Evolutionary conservation across 2,888 invertebrate species (phyloP), one percentile per base, ranked within the genome.

Genomic region (Tetrapedia diversipes): DNA sequence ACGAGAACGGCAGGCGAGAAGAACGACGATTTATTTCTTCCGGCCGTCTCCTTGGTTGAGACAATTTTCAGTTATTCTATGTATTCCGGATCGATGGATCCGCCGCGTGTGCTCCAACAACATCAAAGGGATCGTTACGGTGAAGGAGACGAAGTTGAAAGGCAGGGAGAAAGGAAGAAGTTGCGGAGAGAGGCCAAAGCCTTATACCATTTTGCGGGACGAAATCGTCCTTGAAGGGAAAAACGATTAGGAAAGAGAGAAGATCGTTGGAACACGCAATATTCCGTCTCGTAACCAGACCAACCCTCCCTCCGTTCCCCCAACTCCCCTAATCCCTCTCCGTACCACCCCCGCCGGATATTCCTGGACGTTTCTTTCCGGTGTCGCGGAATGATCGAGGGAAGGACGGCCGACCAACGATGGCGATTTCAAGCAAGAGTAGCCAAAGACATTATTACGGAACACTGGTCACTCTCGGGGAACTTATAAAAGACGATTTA

Each of bases 1-100:
- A n/a, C n/a, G n/a, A n/a, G n/a, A n/a, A n/a, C n/a, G n/a, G n/a
- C n/a, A n/a, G 14, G 45, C 45, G 51, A 39, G 19, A 4, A 29
- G 37, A 37, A 27, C 43, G 54, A 34, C 43, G 54, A 34, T 37
- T 45, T 37, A 22, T 22, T 64, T 60, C 49, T 19, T 16, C 6
- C 14, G 7, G 11, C 14, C 14, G 19, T 22, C 3, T 14, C 19
- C 8, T 22, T 29, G 57, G 19, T 22, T 45, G 29, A 34, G 49
- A 75, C 82, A 80, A 77, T 82, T 80, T 83, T 82, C 75, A 77
- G 74, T 80, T 78, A 77, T 80, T 80, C 72, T 45, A 69, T 54
- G 66, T 70, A 70, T 73, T 77, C 65, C 63, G 14, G 45, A 49
- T 67, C 64, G 66, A 57, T 67, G 69, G 77, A 77, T 79, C n/a